Base-by-base conservation (phyloP, 2,888 invertebrate genomes). In the Luperina nickerlii region DNA sequence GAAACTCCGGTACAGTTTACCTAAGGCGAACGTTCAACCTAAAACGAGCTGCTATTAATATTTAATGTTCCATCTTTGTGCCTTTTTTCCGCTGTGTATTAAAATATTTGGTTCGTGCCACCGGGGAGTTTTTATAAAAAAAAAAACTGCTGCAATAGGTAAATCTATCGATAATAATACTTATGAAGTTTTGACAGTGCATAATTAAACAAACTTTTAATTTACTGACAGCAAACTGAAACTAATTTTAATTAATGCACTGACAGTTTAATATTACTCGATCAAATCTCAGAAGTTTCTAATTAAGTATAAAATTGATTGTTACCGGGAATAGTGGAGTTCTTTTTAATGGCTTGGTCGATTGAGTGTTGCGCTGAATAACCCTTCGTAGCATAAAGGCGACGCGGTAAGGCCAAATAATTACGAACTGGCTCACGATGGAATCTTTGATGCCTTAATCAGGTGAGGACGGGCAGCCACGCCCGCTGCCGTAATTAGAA, bases 381-480 rank as follows among this genome's bases (percentile, higher is more conserved):
- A 81, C 76, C 82, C 84, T 86, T 86, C 87, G 68, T 78, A 74
- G 78, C 82, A 88, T 89, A 90, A 90, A 91, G 88, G 90, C 88
- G 60, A 87, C 83, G 86, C 85, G 72, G 82, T 90, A 89, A 92
- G 89, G 90, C 93, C 93, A 92, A 94, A 95, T 95, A 94, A 95
- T 95, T 94, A 95, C 92, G 91, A 90, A 85, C 90, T 83, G 90
- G 91, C 92, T 93, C 90, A 88, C 89, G 87, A 89, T 90, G 84
- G 90, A 90, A 93, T 94, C 94, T 95, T 95, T 95, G 95, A 95
- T 91, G 94, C 93, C 90, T 95, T 96, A 96, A 96, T 96, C 95
- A 96, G 95, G 94, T 95, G 95, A 93, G 92, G 92, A 91, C 87
- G 86, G 80, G 87, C 84, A 86, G 90, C 92, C 92, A 94, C 95